phyloP scores from a whole-genome alignment of 2,888 invertebrate genomes.

The Artemia sinica region DNA sequence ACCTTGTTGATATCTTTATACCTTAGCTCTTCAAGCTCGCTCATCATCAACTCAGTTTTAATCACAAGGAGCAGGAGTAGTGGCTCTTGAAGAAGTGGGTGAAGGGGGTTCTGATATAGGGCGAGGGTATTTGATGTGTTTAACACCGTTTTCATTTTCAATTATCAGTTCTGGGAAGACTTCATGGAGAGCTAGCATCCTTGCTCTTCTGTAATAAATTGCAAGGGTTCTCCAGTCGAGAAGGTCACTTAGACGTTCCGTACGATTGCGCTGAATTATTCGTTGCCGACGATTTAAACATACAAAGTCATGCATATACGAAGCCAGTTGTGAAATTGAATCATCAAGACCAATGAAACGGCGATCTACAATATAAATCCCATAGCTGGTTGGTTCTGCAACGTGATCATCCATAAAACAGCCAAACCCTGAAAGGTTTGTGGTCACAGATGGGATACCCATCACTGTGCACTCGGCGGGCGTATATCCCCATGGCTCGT shows the following conservation, averaged over 20 bases:
- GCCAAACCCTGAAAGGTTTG: constrained; percentile 92
- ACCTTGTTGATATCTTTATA: no score
- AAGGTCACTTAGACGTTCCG: constrained; percentile 85
- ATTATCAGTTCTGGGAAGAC: constrained; percentile 68
- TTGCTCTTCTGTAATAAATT: constrained; percentile 87
- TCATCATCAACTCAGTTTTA: constrained; percentile 70
- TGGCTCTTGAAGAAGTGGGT: constrained; percentile 62
- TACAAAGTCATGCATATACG: constrained; percentile 81
- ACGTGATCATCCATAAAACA: constrained; percentile 98
- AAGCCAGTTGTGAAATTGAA: constrained; percentile 73
- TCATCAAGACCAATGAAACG: constrained; percentile 74
- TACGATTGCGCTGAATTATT: constrained; percentile 93
- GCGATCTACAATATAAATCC: constrained; percentile 93
- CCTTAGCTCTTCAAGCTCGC: constrained; percentile 36
- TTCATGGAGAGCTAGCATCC: constrained; percentile 66
- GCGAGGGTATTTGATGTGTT: constrained; percentile 58
- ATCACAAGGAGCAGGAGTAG: constrained; percentile 70
- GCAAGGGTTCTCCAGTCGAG: constrained; percentile 96
- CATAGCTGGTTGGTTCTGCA: constrained; percentile 91
- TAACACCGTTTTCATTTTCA: constrained; percentile 44
- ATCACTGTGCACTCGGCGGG: constrained; percentile 99
- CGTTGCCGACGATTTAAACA: constrained; percentile 77
- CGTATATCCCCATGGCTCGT: constrained; percentile 99
- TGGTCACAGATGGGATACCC: constrained; percentile 96
- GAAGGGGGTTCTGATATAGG: constrained; percentile 82